Evolutionary conservation across 92 coral and sea anemone genomes (phyloP).

Genomic region (Phymanthus crucifer): DNA sequence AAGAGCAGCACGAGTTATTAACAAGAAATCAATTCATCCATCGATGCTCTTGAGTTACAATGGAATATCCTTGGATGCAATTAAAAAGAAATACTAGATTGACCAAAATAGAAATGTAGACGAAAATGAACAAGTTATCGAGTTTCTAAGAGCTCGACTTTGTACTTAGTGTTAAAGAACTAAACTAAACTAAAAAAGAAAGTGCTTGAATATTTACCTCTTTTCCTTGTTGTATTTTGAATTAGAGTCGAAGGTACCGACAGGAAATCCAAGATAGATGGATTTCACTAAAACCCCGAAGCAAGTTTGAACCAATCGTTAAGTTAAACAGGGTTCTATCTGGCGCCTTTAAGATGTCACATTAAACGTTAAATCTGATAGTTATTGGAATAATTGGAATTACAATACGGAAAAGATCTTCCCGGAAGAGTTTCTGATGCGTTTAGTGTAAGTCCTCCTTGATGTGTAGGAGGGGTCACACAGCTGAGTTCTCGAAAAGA

Average conservation of each 20-base stretch:
- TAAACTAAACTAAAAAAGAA: background rate
- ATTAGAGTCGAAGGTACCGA: background rate
- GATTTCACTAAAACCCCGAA: background rate
- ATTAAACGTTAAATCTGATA: background rate
- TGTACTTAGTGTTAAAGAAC: background rate
- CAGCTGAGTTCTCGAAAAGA: background rate
- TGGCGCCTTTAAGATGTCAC: constrained; percentile 4
- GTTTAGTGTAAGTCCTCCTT: background rate
- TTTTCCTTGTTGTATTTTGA: background rate
- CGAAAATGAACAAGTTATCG: background rate
- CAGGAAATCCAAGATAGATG: background rate
- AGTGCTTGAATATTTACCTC: background rate
- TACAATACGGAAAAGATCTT: background rate
- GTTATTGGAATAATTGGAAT: constrained; percentile 2
- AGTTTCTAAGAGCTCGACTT: background rate
- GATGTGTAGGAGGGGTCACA: constrained; percentile 4
- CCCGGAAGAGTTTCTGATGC: constrained; percentile 4
- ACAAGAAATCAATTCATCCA: background rate
- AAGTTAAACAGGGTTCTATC: background rate
- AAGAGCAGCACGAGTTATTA: background rate
- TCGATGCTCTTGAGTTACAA: background rate
- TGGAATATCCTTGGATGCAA: background rate
- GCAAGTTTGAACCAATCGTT: background rate
- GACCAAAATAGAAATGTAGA: background rate
- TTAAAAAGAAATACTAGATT: background rate